A percentile compares a stretch with the other conserved stretches of the same genome.
These are phyloP conservation scores for Epiperipatus broadwayi DNA, from an alignment of 2,888 invertebrate species.

Conservation along the genomic window DNA sequence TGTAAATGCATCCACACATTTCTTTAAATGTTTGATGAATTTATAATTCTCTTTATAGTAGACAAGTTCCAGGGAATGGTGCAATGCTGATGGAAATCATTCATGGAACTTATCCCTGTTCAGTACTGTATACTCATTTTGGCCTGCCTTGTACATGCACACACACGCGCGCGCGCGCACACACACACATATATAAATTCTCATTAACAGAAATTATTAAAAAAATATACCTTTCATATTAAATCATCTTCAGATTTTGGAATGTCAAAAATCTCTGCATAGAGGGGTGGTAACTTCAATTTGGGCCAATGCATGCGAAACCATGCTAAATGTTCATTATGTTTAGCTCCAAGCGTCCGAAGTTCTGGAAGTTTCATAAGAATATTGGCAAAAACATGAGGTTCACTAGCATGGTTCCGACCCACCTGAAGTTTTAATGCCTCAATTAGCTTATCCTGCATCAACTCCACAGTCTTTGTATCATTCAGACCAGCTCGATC, in stretches of 20 bases:
- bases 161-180: no score
- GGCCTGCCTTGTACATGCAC: no score
- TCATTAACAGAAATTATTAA: no score
- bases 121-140: no score
- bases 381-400: conserved; percentile 38
- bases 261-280: conserved; percentile 92
- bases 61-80: no score
- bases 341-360: conserved; percentile 55
- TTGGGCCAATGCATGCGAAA: conserved; percentile 57
- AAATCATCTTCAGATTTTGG: conserved; percentile 42
- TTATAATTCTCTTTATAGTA: no score
- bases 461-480: conserved; percentile 51
- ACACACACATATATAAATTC: no score
- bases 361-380: conserved; percentile 51
- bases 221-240: no score
- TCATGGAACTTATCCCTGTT: no score
- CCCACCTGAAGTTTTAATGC: conserved; percentile 53
- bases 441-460: conserved; percentile 61
- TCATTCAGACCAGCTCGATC: conserved; percentile 62
- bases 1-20: no score
- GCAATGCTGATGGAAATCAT: no score
- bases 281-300: conserved; percentile 62
- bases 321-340: conserved; percentile 68
- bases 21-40: no score
- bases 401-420: conserved; percentile 40